These are phyloP conservation scores for Leptinotarsa texana DNA, from an alignment of 1,140 invertebrate species.

Conservation along the genomic window DNA sequence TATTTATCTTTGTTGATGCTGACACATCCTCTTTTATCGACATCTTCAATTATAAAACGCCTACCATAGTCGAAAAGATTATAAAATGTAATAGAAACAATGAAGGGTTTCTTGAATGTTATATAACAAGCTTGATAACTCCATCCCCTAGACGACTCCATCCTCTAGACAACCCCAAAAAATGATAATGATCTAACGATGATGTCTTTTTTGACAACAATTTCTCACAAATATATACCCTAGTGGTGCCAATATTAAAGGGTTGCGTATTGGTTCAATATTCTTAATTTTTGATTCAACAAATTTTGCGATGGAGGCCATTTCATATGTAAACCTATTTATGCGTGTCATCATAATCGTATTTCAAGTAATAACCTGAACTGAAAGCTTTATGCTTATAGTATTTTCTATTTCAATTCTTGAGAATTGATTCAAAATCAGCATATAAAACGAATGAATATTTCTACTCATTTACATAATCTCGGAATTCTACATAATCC, in stretches of 20 bases:
- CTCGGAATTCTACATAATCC: slow-evolving; percentile 42
- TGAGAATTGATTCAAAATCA: slow-evolving; percentile 50
- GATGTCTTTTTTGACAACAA: slow-evolving; percentile 29
- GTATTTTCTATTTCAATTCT: slow-evolving; percentile 31
- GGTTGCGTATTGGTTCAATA: slow-evolving; percentile 25
- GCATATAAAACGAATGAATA: slow-evolving; percentile 50
- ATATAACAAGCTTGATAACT: slow-evolving; percentile 54
- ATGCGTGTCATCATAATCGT: not conserved
- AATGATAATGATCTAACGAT: slow-evolving; percentile 50
- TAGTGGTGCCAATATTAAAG: slow-evolving; percentile 15
- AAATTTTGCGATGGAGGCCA: slow-evolving; percentile 36
- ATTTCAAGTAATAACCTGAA: slow-evolving; percentile 31
- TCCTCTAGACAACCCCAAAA: slow-evolving; percentile 49
- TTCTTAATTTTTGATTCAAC: slow-evolving; percentile 34
- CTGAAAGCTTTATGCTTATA: slow-evolving; percentile 50
- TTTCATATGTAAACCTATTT: slow-evolving; percentile 35
- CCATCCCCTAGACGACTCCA: slow-evolving; percentile 51
- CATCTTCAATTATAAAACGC: slow-evolving; percentile 34
- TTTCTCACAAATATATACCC: slow-evolving; percentile 47
- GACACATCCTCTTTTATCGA: slow-evolving; percentile 21
- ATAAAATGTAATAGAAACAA: slow-evolving; percentile 43
- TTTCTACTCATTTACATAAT: slow-evolving; percentile 42
- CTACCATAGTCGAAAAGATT: slow-evolving; percentile 35
- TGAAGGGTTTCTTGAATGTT: slow-evolving; percentile 43
- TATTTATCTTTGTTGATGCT: slow-evolving; percentile 40